Evolutionary conservation across 2,797 vertebrate species (phyloP).

Genomic region (Aplochiton taeniatus): DNA sequence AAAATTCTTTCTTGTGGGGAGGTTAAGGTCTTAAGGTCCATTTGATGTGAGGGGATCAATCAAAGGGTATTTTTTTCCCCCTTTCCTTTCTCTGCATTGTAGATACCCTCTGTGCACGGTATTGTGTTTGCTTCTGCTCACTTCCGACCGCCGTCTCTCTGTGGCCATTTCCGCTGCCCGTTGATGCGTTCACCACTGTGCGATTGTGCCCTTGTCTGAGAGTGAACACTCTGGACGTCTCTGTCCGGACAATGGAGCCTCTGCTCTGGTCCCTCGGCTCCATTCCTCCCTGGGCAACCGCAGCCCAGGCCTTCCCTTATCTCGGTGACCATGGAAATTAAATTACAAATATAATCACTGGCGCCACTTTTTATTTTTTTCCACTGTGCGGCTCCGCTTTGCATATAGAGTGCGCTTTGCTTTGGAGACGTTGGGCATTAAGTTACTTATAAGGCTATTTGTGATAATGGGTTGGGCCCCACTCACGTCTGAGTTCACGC

Average conservation of each 20-base stretch:
- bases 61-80: too few relatives aligned
- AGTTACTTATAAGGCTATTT: slow-evolving; percentile 73
- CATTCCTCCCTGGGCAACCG: slow-evolving; percentile 65
- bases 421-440: slow-evolving; percentile 61
- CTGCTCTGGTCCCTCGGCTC: slow-evolving; percentile 57
- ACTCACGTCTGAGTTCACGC: slow-evolving; percentile 52
- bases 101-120: not conserved
- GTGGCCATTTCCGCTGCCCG: not conserved
- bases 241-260: slow-evolving; percentile 66
- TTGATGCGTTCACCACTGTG: slow-evolving; percentile 27
- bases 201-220: slow-evolving; percentile 35
- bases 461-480: slow-evolving; percentile 67
- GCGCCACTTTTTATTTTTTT: slow-evolving; percentile 62
- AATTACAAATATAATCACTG: slow-evolving; percentile 83
- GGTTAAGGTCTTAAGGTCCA: slow-evolving; percentile 25
- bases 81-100: not conserved
- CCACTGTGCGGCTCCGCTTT: slow-evolving; percentile 71
- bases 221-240: slow-evolving; percentile 55
- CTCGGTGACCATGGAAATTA: slow-evolving; percentile 79
- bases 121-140: too few relatives aligned
- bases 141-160: too few relatives aligned
- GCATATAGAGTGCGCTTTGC: slow-evolving; percentile 78
- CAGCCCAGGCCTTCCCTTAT: slow-evolving; percentile 70
- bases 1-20: slow-evolving; percentile 40
- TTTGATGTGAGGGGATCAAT: slow-evolving; percentile 15